Percentiles rank a stretch among this genome's conserved stretches.
phyloP scores from a whole-genome alignment of 1,140 invertebrate genomes.

The Procambarus virginalis region DNA sequence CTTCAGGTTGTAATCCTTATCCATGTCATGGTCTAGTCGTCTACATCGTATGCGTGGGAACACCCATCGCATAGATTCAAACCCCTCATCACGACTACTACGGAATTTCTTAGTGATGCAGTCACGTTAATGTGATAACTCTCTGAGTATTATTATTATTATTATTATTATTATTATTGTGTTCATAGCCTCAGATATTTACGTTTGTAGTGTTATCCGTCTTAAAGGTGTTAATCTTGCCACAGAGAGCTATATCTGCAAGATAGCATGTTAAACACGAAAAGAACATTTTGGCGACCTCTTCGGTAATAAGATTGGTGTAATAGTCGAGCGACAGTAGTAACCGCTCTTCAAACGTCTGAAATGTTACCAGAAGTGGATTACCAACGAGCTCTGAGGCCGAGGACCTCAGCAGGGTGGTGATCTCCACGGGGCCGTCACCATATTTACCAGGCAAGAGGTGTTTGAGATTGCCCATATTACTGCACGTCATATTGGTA shows the following conservation, averaged over 20 bases:
- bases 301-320: constrained; percentile 57
- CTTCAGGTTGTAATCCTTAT: too few species aligned
- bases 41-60: too few species aligned
- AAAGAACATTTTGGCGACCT: constrained; percentile 22
- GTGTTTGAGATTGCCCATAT: constrained; percentile 57
- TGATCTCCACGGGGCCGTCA: constrained; percentile 40
- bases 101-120: too few species aligned
- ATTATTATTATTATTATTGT: too few species aligned
- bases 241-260: not conserved
- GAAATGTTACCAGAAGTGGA: constrained; percentile 27
- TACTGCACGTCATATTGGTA: constrained; percentile 44
- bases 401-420: constrained; percentile 34
- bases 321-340: constrained; percentile 57
- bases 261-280: not conserved
- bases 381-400: constrained; percentile 33
- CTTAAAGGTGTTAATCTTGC: not conserved
- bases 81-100: too few species aligned
- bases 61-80: too few species aligned
- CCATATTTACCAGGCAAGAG: constrained; percentile 4
- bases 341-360: constrained; percentile 55
- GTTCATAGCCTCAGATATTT: too few species aligned
- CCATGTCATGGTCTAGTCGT: too few species aligned
- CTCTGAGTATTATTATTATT: too few species aligned
- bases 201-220: too few species aligned
- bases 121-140: too few species aligned